A percentile compares a stretch with the other conserved stretches of the same genome.
These are phyloP conservation scores for Lepidochitona cinerea DNA, from an alignment of 2,888 invertebrate genomes.

Conservation along the genomic window DNA sequence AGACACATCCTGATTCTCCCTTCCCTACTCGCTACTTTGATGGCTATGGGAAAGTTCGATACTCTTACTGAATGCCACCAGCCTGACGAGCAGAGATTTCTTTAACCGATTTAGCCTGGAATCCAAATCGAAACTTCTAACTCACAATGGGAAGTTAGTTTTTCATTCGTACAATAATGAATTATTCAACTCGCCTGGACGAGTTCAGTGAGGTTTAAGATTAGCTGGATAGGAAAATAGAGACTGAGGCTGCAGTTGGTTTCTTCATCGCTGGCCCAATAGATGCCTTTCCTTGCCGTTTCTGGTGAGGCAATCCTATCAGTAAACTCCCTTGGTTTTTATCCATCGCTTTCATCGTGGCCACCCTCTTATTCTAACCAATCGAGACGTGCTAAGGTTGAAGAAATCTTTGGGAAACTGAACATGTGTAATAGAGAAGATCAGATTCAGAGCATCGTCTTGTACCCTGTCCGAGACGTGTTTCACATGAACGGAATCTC, in stretches of 20 bases:
- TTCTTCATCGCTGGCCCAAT: neutral
- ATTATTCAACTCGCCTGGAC: neutral
- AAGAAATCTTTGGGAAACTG: neutral
- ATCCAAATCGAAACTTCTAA: neutral
- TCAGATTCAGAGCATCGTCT: neutral
- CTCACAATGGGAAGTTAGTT: constrained; percentile 11
- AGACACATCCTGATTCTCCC: neutral
- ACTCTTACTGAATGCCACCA: neutral
- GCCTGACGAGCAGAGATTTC: neutral
- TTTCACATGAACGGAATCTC: neutral
- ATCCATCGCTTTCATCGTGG: neutral
- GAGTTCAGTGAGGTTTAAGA: neutral
- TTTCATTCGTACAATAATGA: constrained; percentile 2
- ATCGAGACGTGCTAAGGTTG: neutral
- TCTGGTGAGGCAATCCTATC: neutral
- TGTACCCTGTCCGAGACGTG: neutral
- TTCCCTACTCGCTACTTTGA: constrained; percentile 4
- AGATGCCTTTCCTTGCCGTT: neutral
- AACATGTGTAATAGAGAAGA: constrained; percentile 3
- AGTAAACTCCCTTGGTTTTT: neutral
- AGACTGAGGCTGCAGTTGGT: neutral
- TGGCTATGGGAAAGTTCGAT: constrained; percentile 9
- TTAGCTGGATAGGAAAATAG: neutral
- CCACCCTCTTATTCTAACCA: neutral
- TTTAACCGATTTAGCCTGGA: neutral